Evolutionary conservation across 2,113 vertebrate species (phyloP).

Genomic region (Acanthisitta chloris): DNA sequence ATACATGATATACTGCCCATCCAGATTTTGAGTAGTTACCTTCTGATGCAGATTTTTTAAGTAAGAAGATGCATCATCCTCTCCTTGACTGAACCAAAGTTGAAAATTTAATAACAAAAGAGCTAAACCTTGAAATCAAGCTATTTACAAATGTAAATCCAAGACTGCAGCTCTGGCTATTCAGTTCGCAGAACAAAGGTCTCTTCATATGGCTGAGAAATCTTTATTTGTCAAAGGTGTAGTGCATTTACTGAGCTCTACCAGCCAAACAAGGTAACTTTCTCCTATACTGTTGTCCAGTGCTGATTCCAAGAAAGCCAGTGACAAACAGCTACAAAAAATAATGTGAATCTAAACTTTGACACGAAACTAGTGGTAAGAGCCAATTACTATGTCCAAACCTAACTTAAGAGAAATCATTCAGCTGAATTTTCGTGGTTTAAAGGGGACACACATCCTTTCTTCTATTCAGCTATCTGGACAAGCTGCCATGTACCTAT

Average conservation of each 20-base stretch:
- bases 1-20: neutral
- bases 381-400: neutral
- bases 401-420: neutral
- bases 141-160: neutral
- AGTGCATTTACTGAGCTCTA: neutral
- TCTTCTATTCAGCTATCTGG: neutral
- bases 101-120: neutral
- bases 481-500: neutral
- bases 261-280: neutral
- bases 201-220: neutral
- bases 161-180: neutral
- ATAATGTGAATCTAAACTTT: neutral
- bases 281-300: neutral
- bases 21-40: neutral
- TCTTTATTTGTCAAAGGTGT: constrained; percentile 48
- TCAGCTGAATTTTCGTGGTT: neutral
- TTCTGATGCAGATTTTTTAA: neutral
- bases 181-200: constrained; percentile 22
- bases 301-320: neutral
- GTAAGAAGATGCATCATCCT: neutral
- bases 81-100: neutral
- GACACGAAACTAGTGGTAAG: neutral
- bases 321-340: neutral
- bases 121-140: neutral
- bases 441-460: neutral